Conservation (phyloP, 2,113 vertebrate genomes). For the Falco punctatus region DNA sequence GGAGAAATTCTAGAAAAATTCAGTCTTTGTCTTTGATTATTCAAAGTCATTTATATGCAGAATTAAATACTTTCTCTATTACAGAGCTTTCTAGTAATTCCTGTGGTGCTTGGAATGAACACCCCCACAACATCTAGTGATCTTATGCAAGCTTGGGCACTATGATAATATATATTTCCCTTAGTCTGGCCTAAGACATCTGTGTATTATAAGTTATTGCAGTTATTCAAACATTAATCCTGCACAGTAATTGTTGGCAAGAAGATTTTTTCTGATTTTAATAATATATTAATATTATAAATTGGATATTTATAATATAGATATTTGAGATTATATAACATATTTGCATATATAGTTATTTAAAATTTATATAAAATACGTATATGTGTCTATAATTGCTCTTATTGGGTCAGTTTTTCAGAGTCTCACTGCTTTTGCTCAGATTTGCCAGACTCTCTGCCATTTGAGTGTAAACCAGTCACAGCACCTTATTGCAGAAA, state of each 20-base stretch:
- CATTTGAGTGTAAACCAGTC: background rate
- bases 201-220: background rate
- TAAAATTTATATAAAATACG: background rate
- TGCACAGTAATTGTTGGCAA: background rate
- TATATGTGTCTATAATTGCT: background rate
- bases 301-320: too few relatives aligned
- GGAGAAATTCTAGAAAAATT: background rate
- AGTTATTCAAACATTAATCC: background rate
- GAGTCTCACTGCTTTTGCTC: background rate
- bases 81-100: background rate
- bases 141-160: background rate
- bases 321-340: too few relatives aligned
- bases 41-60: background rate
- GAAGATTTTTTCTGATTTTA: background rate
- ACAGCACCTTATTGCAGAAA: background rate
- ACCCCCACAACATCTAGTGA: background rate
- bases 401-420: background rate
- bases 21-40: background rate
- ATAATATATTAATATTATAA: too few relatives aligned
- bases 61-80: background rate
- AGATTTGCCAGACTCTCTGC: background rate
- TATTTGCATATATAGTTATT: background rate
- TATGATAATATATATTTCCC: background rate
- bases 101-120: background rate
- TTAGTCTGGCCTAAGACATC: background rate